Conservation (phyloP, 2,888 invertebrate species). For the Teinopalpus imperialis region DNA sequence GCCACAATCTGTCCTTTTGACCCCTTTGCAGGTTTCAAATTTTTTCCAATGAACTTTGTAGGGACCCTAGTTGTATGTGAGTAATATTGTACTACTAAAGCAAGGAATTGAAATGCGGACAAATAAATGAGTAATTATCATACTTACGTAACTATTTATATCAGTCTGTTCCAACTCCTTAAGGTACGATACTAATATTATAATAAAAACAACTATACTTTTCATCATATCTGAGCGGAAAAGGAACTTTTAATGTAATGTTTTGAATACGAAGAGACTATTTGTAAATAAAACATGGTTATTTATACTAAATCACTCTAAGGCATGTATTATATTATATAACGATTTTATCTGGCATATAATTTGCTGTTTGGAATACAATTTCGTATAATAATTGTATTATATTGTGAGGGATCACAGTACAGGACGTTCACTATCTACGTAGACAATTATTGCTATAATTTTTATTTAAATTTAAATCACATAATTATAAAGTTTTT, state of each 20-base stretch:
- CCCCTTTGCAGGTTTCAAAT: slow-evolving; percentile 60
- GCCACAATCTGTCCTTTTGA: slow-evolving; percentile 58
- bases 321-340: not conserved
- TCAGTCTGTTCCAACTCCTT: slow-evolving; percentile 38
- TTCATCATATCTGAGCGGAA: too few relatives aligned
- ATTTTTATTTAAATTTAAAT: slow-evolving; percentile 10
- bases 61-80: slow-evolving; percentile 47
- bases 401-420: too few relatives aligned
- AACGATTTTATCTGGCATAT: slow-evolving; percentile 6
- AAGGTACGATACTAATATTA: slow-evolving; percentile 35
- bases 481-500: too few relatives aligned
- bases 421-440: too few relatives aligned
- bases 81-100: too few relatives aligned
- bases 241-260: too few relatives aligned
- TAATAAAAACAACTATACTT: slow-evolving; percentile 30
- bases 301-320: too few relatives aligned
- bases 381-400: too few relatives aligned
- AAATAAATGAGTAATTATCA: too few relatives aligned
- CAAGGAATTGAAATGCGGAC: slow-evolving; percentile 20
- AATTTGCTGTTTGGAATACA: not conserved
- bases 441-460: too few relatives aligned
- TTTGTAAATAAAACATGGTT: too few relatives aligned
- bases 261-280: too few relatives aligned
- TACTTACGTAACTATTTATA: slow-evolving; percentile 48
- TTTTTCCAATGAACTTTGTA: slow-evolving; percentile 48